A percentile compares a stretch with the other conserved stretches of the same genome.
Conservation (phyloP, 1,140 invertebrate species). For the Latrodectus geometricus region DNA sequence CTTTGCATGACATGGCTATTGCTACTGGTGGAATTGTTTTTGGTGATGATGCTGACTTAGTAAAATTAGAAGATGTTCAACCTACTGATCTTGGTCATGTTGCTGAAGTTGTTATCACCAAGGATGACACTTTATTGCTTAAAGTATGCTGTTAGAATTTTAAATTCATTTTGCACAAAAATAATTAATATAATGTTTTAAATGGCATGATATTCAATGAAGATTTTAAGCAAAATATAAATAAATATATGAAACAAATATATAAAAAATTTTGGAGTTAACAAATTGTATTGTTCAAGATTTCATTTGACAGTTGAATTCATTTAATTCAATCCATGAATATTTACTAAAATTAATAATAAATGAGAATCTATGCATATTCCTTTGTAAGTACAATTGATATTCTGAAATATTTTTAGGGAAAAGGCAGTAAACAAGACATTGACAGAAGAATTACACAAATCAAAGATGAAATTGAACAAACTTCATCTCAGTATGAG, state of each 20-base stretch:
- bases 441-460: constrained; percentile 91
- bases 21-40: constrained; percentile 97
- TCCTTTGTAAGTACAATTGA: constrained; percentile 86
- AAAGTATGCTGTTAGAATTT: constrained; percentile 72
- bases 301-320: too few relatives aligned
- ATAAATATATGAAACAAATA: too few relatives aligned
- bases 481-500: constrained; percentile 97
- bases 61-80: constrained; percentile 95
- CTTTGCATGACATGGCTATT: constrained; percentile 97
- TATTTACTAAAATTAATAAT: too few relatives aligned
- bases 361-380: too few relatives aligned
- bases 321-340: too few relatives aligned
- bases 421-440: constrained; percentile 86
- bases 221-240: not conserved
- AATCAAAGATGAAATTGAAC: constrained; percentile 93
- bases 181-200: not conserved
- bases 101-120: constrained; percentile 96
- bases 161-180: not conserved
- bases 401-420: constrained; percentile 81
- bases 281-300: too few relatives aligned
- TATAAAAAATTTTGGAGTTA: too few relatives aligned
- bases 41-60: constrained; percentile 95
- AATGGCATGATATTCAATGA: constrained; percentile 5
- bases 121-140: constrained; percentile 96
- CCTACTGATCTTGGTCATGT: constrained; percentile 87